Conservation (phyloP, 2,113 vertebrate genomes). For the Canis aureus region DNA sequence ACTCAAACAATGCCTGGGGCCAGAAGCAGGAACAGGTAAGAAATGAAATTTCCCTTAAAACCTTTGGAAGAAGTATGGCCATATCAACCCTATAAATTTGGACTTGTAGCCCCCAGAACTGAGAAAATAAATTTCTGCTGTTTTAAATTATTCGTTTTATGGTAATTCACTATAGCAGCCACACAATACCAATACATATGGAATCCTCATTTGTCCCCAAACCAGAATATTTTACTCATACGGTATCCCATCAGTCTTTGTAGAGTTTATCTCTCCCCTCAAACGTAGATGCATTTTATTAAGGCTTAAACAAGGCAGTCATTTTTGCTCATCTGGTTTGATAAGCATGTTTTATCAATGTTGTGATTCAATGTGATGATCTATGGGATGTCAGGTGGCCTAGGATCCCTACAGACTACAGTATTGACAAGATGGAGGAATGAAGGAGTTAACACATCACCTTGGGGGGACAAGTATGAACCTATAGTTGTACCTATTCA, state of each 20-base stretch:
- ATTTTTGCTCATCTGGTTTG: not conserved
- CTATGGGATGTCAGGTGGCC: not conserved
- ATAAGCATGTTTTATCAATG: not conserved
- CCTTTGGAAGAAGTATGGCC: not conserved
- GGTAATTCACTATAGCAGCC: not conserved
- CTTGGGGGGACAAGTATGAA: not conserved
- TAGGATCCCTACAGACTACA: not conserved
- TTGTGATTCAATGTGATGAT: not conserved
- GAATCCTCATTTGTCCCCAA: not conserved
- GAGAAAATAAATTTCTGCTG: not conserved
- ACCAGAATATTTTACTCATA: not conserved
- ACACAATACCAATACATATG: not conserved
- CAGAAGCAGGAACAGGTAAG: not conserved
- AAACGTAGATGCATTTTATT: not conserved
- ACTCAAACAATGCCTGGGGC: no score
- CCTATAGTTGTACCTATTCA: not conserved
- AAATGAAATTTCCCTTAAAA: not conserved
- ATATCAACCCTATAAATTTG: not conserved
- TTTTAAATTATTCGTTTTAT: not conserved
- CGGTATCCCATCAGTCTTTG: not conserved
- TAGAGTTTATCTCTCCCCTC: not conserved
- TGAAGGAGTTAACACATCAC: no score
- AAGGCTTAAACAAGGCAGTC: not conserved
- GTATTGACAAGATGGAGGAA: not conserved
- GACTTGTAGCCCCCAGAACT: not conserved